Percentiles rank a stretch among this genome's conserved stretches.
Conservation (phyloP, 2,888 invertebrate species). For the Microctonus aethiopoides region DNA sequence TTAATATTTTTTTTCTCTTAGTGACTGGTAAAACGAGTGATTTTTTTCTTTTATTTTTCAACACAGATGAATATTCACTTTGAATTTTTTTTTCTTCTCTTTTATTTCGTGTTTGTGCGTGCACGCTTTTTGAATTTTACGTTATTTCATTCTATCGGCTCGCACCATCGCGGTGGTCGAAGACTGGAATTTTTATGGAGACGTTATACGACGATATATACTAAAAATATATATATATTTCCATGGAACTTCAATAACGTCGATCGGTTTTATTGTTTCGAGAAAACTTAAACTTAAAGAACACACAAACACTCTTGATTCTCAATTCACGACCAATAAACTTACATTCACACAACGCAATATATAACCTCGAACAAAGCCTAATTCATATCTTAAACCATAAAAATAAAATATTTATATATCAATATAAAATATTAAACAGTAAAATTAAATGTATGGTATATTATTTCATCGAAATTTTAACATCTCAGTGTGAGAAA, state of each 20-base stretch:
- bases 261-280: conserved; percentile 17
- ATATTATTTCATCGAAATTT: neutral
- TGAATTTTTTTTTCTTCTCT: neutral
- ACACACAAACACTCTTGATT: neutral
- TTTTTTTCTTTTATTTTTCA: neutral
- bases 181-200: conserved; percentile 59
- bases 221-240: neutral
- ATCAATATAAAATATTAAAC: too few species aligned
- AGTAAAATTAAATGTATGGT: too few species aligned
- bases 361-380: neutral
- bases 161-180: conserved; percentile 44
- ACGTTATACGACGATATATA: conserved; percentile 50
- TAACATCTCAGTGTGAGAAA: neutral
- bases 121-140: neutral
- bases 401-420: too few species aligned
- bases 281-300: neutral
- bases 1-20: conserved; percentile 1
- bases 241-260: conserved; percentile 3
- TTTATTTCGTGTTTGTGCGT: neutral
- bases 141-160: conserved; percentile 12
- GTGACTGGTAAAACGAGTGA: conserved; percentile 15
- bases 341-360: neutral
- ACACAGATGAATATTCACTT: neutral
- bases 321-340: neutral
- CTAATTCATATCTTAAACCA: neutral